Conservation (phyloP, 2,797 vertebrate species). For the Cirrhinus mrigala region DNA sequence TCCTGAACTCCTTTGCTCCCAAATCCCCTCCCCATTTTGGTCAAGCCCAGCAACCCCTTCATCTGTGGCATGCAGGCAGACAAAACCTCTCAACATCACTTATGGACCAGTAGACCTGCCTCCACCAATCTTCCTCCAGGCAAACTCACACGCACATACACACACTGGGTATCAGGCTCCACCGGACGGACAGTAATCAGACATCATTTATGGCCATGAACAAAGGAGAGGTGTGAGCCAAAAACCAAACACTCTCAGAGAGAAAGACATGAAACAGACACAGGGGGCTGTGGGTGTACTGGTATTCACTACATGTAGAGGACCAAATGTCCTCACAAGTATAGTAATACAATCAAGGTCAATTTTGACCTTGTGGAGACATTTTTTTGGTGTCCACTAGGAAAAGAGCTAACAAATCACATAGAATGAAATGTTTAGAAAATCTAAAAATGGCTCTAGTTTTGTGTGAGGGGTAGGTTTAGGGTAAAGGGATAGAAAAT, state of each 20-base stretch:
- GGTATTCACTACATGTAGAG: no score
- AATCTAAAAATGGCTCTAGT: no score
- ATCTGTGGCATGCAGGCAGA: conserved; percentile 33
- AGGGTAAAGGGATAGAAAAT: no score
- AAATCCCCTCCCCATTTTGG: neutral
- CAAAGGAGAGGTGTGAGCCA: conserved; percentile 43
- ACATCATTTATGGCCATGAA: conserved; percentile 48
- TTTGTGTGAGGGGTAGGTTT: no score
- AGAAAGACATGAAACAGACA: conserved; percentile 27
- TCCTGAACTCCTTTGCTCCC: neutral
- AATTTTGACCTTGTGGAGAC: no score
- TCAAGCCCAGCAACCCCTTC: conserved; percentile 8
- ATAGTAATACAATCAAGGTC: no score
- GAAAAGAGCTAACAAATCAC: no score
- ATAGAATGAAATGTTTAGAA: no score
- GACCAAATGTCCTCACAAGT: no score
- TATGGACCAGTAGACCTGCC: conserved; percentile 58
- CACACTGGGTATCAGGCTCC: conserved; percentile 39
- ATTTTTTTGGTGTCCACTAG: no score
- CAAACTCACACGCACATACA: conserved; percentile 38
- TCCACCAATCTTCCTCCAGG: conserved; percentile 40
- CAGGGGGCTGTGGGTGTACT: neutral
- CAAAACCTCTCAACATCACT: conserved; percentile 60
- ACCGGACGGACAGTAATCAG: conserved; percentile 45
- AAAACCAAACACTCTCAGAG: conserved; percentile 34